A percentile compares a stretch with the other conserved stretches of the same genome.
Conservation (phyloP, 2,888 invertebrate species). For the Drosophila kambysellisi region DNA sequence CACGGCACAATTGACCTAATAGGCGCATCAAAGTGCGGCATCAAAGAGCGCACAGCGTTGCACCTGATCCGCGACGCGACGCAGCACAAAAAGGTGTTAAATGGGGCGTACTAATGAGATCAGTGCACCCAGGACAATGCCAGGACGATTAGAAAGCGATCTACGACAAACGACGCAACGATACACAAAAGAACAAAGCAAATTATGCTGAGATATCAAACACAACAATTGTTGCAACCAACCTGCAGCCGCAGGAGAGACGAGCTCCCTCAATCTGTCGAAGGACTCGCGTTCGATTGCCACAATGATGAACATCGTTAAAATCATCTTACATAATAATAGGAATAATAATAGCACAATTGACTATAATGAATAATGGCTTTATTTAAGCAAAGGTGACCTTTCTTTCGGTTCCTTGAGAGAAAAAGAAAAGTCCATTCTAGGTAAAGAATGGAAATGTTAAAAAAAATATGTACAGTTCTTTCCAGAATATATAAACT, state of each 20-base stretch:
- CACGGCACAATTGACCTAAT: conserved; percentile 27
- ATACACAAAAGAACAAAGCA: conserved; percentile 29
- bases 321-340: conserved; percentile 18
- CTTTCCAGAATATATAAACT: too few species aligned
- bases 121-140: conserved; percentile 60
- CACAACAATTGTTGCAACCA: conserved; percentile 37
- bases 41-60: conserved; percentile 45
- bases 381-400: conserved; percentile 39
- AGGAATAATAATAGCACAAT: conserved; percentile 30
- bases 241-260: conserved; percentile 19
- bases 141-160: conserved; percentile 57
- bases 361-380: conserved; percentile 59
- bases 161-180: conserved; percentile 46
- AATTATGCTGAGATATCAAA: conserved; percentile 16
- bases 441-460: too few species aligned
- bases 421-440: conserved; percentile 1
- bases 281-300: conserved; percentile 27
- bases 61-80: conserved; percentile 48
- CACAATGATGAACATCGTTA: conserved; percentile 39
- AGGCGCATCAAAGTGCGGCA: conserved; percentile 12
- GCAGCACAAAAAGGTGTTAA: conserved; percentile 79
- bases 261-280: background rate
- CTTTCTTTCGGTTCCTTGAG: conserved; percentile 8
- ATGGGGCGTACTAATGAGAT: conserved; percentile 84
- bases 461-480: too few species aligned